Evolutionary conservation across 2,797 vertebrate genomes (phyloP).

Genomic region (Brachyrhaphis roseni): DNA sequence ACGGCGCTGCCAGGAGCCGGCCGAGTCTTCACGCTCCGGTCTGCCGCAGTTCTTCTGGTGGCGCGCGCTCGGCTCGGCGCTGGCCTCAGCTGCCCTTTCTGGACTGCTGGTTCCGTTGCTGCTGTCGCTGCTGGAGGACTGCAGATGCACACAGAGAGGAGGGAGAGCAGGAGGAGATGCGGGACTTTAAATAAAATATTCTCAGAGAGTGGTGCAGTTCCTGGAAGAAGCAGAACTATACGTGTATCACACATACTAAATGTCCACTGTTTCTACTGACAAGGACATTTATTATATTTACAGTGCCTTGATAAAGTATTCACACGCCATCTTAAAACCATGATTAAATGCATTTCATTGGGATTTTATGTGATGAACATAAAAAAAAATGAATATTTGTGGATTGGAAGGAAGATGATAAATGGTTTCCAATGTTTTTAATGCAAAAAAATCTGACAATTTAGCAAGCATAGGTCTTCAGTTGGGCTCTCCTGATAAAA

Average conservation of each 20-base stretch:
- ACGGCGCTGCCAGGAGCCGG: constrained; percentile 84
- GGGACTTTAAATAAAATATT: constrained; percentile 41
- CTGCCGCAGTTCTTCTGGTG: constrained; percentile 78
- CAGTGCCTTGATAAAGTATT: neutral
- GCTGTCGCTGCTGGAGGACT: constrained; percentile 89
- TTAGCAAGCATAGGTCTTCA: neutral
- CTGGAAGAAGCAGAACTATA: constrained; percentile 5
- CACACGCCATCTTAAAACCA: neutral
- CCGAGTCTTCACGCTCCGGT: constrained; percentile 86
- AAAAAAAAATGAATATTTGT: neutral
- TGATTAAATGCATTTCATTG: neutral
- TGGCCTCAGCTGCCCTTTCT: constrained; percentile 80
- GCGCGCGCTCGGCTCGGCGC: constrained; percentile 73
- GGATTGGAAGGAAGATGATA: neutral
- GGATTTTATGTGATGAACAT: neutral
- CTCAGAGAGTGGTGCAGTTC: constrained; percentile 5
- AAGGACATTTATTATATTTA: neutral
- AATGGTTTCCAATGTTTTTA: neutral
- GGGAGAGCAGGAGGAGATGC: constrained; percentile 14
- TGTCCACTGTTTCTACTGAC: neutral
- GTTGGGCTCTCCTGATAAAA: neutral
- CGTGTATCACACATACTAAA: neutral
- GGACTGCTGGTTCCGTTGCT: constrained; percentile 91
- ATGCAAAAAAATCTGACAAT: neutral
- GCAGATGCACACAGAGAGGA: constrained; percentile 38